Evolutionary conservation across 2,113 vertebrate genomes (phyloP), one percentile per base, ranked within the genome.

Genomic region (Syngnathus typhle): DNA sequence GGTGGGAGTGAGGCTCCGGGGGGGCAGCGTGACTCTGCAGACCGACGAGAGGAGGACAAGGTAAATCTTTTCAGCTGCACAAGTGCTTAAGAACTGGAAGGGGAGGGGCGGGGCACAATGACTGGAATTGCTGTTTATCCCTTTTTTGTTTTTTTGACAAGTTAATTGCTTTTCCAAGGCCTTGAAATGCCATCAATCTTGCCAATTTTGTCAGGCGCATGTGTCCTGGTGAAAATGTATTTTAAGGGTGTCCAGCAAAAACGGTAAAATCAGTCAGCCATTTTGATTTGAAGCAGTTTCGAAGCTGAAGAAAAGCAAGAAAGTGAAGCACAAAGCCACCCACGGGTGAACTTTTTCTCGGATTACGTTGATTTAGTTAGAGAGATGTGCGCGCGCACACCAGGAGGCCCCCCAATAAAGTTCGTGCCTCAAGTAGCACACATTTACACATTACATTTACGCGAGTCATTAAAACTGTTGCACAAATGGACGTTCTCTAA

Each of bases 21-120:
- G 85, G 71, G 66, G 67, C 43, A 74, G 78, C 80, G 78, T 70
- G 77, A 85, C 76, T 77, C 70, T 68, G 77, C 56, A n/a, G 54
- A 72, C 79, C 73, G 71, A 68, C 84, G 75, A 82, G 75, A 85
- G 82, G 85, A 87, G 86, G 86, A 85, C 87, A 89, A 90, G 90
- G 89, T 91, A 91, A 90, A 91, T 91, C 89, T 91, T 91, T 91
- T 90, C 85, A 89, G 89, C 81, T 76, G 78, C 84, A 89, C 86
- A 88, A 91, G 90, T 91, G 90, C 82, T 87, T 90, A 86, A 89
- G 89, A 92, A 89, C 85, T 32, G 27, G 27, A 32, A 32, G 27
- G 27, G 27, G 27, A 32, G 27, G 27, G 27, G 27, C 27, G 2
- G 27, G 27, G 27, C 27, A 32, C 27, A 32, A 32, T 19, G n/a